A percentile compares a stretch with the other conserved stretches of the same genome.
phyloP scores from a whole-genome alignment of 2,888 invertebrate genomes.

The Drosophila bunnanda region DNA sequence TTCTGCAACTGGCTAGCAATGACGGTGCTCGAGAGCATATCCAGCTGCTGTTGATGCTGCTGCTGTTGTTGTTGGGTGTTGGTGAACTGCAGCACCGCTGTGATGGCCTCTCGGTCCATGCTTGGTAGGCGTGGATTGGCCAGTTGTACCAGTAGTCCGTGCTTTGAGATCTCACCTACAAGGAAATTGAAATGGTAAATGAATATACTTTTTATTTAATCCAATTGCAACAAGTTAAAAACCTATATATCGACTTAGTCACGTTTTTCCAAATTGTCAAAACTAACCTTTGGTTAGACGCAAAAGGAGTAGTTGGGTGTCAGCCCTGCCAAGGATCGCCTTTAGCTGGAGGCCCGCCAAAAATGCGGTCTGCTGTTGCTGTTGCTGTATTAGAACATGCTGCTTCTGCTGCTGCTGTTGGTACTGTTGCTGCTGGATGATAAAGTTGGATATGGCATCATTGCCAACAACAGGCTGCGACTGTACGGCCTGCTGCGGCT shows the following conservation, averaged over 20 bases:
- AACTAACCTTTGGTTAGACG: conserved; percentile 81
- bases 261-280: no score
- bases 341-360: conserved; percentile 82
- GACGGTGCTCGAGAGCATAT: conserved; percentile 78
- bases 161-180: conserved; percentile 83
- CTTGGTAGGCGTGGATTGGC: conserved; percentile 81
- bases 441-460: conserved; percentile 81
- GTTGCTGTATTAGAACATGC: conserved; percentile 76
- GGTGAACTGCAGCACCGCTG: conserved; percentile 83
- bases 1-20: conserved; percentile 83
- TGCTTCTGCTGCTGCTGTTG: conserved; percentile 81
- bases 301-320: conserved; percentile 79
- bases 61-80: conserved; percentile 82
- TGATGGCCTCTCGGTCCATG: conserved; percentile 83
- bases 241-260: no score
- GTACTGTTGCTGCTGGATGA: conserved; percentile 81
- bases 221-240: not conserved
- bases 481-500: conserved; percentile 41
- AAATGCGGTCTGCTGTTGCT: conserved; percentile 82
- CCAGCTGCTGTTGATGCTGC: conserved; percentile 80
- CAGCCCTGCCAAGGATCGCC: conserved; percentile 80
- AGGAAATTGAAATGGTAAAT: not conserved
- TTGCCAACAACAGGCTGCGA: conserved; percentile 54
- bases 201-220: not conserved
- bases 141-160: conserved; percentile 81